phyloP scores from a whole-genome alignment of 1,140 invertebrate species.

The Listronotus oregonensis region DNA sequence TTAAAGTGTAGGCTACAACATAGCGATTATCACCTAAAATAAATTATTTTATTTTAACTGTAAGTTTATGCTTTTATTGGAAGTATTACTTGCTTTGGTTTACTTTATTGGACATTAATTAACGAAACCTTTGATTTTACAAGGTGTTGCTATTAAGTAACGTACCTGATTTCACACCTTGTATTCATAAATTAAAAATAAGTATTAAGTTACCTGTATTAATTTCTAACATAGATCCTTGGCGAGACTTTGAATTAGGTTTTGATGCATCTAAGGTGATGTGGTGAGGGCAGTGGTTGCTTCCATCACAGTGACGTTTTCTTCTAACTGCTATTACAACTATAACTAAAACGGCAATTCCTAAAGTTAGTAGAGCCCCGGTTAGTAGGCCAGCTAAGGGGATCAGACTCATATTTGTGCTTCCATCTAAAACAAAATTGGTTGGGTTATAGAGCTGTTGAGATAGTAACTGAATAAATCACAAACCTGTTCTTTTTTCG shows the following conservation, averaged over 20 bases:
- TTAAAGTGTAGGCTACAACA: conserved; percentile 64
- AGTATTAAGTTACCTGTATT: too few relatives aligned
- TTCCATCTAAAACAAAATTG: conserved; percentile 61
- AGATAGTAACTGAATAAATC: not conserved
- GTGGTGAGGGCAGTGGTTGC: conserved; percentile 50
- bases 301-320: conserved; percentile 52
- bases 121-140: too few relatives aligned
- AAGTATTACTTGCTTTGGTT: too few relatives aligned
- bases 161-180: too few relatives aligned
- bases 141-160: too few relatives aligned
- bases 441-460: not conserved
- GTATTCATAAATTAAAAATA: too few relatives aligned
- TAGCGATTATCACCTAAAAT: conserved; percentile 61
- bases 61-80: too few relatives aligned
- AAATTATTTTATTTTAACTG: too few relatives aligned
- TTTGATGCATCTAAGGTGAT: conserved; percentile 47
- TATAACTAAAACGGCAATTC: conserved; percentile 65
- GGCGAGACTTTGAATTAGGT: conserved; percentile 46
- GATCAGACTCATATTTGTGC: conserved; percentile 63
- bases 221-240: conserved; percentile 26
- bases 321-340: conserved; percentile 62
- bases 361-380: conserved; percentile 66
- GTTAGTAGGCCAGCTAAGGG: conserved; percentile 66
- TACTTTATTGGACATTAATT: too few relatives aligned
- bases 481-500: conserved; percentile 80